Conservation (phyloP, 2,888 invertebrate genomes). For the Pachymerium ferrugineum region DNA sequence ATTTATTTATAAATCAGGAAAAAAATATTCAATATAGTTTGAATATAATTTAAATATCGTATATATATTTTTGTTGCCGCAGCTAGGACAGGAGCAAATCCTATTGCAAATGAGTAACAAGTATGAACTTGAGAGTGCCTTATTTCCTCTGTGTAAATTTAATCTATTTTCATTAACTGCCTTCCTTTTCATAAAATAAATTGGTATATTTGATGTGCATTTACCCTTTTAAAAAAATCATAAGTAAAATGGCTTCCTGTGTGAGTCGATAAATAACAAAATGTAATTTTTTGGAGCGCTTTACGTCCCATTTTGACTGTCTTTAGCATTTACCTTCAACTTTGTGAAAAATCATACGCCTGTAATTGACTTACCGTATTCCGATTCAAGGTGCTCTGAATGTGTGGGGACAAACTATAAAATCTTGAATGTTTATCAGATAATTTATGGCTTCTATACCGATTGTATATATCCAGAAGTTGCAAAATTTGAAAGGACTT, state of each 20-base stretch:
- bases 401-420: neutral
- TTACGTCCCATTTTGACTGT: slow-evolving; percentile 1
- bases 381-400: neutral
- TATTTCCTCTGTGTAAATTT: slow-evolving; percentile 27
- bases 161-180: slow-evolving; percentile 27
- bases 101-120: slow-evolving; percentile 22
- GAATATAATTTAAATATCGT: neutral
- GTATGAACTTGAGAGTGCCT: slow-evolving; percentile 12
- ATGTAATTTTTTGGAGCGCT: slow-evolving; percentile 4
- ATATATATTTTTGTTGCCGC: neutral
- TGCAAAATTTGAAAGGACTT: neutral
- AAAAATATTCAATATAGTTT: neutral
- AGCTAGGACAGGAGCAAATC: slow-evolving; percentile 3
- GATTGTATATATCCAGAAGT: neutral
- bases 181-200: slow-evolving; percentile 27
- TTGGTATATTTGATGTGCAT: slow-evolving; percentile 25
- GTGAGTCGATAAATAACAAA: slow-evolving; percentile 12
- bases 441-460: neutral
- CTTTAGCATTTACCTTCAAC: neutral
- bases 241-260: slow-evolving; percentile 1
- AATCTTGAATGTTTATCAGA: neutral
- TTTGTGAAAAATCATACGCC: neutral
- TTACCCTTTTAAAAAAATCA: slow-evolving; percentile 7
- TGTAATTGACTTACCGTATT: neutral
- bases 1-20: slow-evolving; percentile 1